phyloP scores from a whole-genome alignment of 2,113 vertebrate genomes.

The Oceanodroma tethys region DNA sequence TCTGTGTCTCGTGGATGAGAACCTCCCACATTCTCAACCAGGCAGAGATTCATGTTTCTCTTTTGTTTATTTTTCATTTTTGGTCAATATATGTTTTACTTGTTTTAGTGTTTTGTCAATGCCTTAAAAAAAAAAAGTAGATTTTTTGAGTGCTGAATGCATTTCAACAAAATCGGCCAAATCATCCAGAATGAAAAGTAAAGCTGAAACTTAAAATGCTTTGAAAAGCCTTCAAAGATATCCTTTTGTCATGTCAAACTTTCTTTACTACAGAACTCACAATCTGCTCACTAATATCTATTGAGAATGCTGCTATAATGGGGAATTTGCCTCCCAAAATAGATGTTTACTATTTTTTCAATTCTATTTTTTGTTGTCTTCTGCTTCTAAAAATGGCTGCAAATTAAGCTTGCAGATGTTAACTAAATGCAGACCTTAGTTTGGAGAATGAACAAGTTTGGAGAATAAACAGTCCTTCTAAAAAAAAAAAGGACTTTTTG shows the following conservation, averaged over 20 bases:
- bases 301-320: not conserved
- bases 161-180: not conserved
- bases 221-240: not conserved
- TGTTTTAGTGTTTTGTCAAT: not conserved
- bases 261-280: not conserved
- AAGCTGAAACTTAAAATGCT: not conserved
- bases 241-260: not conserved
- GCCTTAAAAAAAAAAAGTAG: not conserved
- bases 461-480: not conserved
- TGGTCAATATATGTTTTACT: not conserved
- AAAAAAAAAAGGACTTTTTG: not conserved
- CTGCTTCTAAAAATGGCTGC: not conserved
- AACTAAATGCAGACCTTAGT: not conserved
- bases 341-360: not conserved
- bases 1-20: not conserved
- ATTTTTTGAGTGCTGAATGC: not conserved
- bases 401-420: not conserved
- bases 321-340: not conserved
- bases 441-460: not conserved
- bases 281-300: not conserved
- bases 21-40: not conserved
- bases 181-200: not conserved
- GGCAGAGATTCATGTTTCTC: not conserved
- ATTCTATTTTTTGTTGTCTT: not conserved
- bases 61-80: not conserved